Evolutionary conservation across 2,888 invertebrate genomes (phyloP).

Genomic region (Trimorus sp.): DNA sequence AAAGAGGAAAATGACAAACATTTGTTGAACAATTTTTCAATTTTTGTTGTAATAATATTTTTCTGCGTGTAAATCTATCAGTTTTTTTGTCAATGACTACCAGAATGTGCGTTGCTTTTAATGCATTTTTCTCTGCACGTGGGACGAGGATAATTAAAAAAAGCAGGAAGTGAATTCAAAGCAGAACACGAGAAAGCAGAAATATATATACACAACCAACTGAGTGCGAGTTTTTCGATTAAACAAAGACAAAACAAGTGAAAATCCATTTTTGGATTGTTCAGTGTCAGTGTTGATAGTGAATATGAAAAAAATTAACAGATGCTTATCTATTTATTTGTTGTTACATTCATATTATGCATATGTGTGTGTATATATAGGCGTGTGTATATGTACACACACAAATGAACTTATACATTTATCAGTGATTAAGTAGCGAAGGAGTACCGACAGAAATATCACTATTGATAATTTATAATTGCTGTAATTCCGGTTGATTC

Average conservation of each 20-base stretch:
- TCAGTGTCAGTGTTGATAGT: slow-evolving; percentile 77
- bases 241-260: background rate
- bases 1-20: too few species aligned
- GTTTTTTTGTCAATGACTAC: too few species aligned
- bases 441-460: slow-evolving; percentile 71
- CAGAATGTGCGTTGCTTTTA: too few species aligned
- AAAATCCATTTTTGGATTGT: slow-evolving; percentile 4
- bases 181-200: slow-evolving; percentile 1
- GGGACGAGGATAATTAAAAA: background rate
- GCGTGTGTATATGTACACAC: slow-evolving; percentile 9
- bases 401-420: slow-evolving; percentile 33
- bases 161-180: background rate
- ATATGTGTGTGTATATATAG: slow-evolving; percentile 59
- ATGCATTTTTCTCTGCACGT: too few species aligned
- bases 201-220: too few species aligned
- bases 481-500: slow-evolving; percentile 77
- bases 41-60: too few species aligned
- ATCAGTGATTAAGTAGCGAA: slow-evolving; percentile 61
- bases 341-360: slow-evolving; percentile 78
- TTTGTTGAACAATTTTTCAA: too few species aligned
- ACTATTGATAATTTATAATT: slow-evolving; percentile 77
- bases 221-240: slow-evolving; percentile 66
- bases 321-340: slow-evolving; percentile 81
- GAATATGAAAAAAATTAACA: slow-evolving; percentile 74
- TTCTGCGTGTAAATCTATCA: too few species aligned